Evolutionary conservation across 2,888 invertebrate genomes (phyloP).

Genomic region (Oligia fasciuncula): DNA sequence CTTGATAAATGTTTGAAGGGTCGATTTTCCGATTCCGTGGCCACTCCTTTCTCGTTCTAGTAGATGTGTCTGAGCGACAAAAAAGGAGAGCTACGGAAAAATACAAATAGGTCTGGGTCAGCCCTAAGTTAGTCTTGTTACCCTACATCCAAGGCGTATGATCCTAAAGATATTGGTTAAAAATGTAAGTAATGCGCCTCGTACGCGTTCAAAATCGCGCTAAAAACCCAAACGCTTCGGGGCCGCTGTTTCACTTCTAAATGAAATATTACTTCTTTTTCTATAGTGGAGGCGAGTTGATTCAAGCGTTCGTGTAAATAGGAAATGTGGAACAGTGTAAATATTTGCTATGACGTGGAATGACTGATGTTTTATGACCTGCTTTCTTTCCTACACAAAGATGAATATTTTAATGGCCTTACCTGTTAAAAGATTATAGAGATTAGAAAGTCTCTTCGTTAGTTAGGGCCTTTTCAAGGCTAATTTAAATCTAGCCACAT

Average conservation of each 20-base stretch:
- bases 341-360: conserved; percentile 10
- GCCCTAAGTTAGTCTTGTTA: background rate
- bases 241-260: background rate
- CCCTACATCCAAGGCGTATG: background rate
- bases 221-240: background rate
- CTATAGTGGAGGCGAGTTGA: conserved; percentile 32
- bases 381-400: background rate
- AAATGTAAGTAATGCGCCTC: background rate
- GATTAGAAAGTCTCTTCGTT: conserved; percentile 2
- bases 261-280: conserved; percentile 7
- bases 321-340: conserved; percentile 36
- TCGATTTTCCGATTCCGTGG: background rate
- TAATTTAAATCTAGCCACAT: background rate
- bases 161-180: background rate
- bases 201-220: background rate
- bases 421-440: background rate
- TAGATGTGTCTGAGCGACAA: background rate
- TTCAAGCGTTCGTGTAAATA: conserved; percentile 40
- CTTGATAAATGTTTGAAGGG: too few species aligned
- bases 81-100: background rate
- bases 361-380: background rate
- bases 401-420: conserved; percentile 4
- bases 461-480: background rate
- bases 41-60: background rate
- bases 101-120: background rate